Conservation (phyloP, 1,140 invertebrate species). For the Dendrolimus punctatus region DNA sequence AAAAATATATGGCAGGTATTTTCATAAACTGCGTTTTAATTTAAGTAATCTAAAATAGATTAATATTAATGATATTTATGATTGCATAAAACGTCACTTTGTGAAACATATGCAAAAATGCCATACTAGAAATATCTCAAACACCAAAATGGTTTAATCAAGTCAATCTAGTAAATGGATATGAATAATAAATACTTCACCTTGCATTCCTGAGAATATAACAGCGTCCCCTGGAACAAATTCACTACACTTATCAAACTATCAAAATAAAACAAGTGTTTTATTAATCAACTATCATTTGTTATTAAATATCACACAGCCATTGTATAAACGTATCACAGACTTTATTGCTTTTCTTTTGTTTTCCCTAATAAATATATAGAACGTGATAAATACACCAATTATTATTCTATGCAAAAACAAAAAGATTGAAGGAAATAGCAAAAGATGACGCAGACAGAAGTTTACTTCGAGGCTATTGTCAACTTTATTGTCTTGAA, state of each 20-base stretch:
- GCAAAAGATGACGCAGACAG: conserved; percentile 7
- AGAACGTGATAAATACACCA: neutral
- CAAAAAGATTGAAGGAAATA: conserved; percentile 5
- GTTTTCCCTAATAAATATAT: neutral
- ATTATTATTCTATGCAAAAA: conserved; percentile 1
- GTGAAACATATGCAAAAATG: too few relatives aligned
- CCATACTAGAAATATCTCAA: too few relatives aligned
- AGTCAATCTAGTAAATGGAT: neutral
- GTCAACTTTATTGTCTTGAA: too few relatives aligned
- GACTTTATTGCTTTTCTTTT: conserved; percentile 1
- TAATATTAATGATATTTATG: too few relatives aligned
- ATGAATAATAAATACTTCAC: conserved; percentile 32
- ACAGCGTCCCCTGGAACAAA: conserved; percentile 71
- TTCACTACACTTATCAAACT: conserved; percentile 16
- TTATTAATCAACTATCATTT: too few relatives aligned
- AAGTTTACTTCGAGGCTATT: neutral
- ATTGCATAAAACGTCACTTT: too few relatives aligned
- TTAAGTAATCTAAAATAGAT: too few relatives aligned
- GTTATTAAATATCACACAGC: too few relatives aligned
- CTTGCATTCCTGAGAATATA: conserved; percentile 73
- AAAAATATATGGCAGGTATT: too few relatives aligned
- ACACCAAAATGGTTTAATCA: too few relatives aligned
- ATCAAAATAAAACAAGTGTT: too few relatives aligned
- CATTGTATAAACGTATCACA: conserved; percentile 3
- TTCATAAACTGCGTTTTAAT: too few relatives aligned